Conservation (phyloP, 2,888 invertebrate species). For the Camptogramma bilineatum region DNA sequence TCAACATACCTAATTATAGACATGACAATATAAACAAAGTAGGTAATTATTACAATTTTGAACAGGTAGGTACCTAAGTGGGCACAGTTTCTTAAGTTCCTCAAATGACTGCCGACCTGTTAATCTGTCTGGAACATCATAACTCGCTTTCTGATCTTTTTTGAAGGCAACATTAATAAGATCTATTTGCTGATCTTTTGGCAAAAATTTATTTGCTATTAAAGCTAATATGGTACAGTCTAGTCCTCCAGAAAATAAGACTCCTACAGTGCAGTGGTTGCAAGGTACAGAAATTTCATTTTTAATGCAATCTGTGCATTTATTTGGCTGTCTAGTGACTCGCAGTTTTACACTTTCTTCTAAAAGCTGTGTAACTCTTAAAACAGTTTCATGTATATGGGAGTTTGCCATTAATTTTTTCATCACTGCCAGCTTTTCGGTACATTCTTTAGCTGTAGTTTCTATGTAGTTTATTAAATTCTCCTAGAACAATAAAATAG, state of each 20-base stretch:
- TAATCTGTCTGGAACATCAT: conserved; percentile 93
- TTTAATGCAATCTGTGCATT: conserved; percentile 86
- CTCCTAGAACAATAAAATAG: conserved; percentile 59
- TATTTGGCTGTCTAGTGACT: conserved; percentile 85
- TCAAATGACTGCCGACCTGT: conserved; percentile 90
- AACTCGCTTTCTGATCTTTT: conserved; percentile 73
- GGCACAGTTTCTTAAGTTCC: conserved; percentile 89
- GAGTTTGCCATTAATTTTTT: conserved; percentile 66
- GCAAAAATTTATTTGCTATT: conserved; percentile 89
- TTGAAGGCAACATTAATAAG: conserved; percentile 98
- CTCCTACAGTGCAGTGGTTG: conserved; percentile 88
- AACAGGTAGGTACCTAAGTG: conserved; percentile 75
- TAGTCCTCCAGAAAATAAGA: conserved; percentile 98
- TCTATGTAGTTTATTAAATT: conserved; percentile 60
- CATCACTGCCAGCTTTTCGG: conserved; percentile 66
- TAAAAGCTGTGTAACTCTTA: conserved; percentile 79
- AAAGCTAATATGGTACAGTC: conserved; percentile 97
- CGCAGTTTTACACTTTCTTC: conserved; percentile 86
- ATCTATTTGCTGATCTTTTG: conserved; percentile 90
- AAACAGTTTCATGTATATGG: conserved; percentile 70
- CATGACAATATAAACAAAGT: neutral
- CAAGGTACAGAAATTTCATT: conserved; percentile 60
- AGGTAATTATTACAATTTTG: conserved; percentile 1
- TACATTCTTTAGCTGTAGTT: conserved; percentile 48
- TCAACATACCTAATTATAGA: neutral